Conservation (phyloP, 2,113 vertebrate species). For the Trachemys scripta region DNA sequence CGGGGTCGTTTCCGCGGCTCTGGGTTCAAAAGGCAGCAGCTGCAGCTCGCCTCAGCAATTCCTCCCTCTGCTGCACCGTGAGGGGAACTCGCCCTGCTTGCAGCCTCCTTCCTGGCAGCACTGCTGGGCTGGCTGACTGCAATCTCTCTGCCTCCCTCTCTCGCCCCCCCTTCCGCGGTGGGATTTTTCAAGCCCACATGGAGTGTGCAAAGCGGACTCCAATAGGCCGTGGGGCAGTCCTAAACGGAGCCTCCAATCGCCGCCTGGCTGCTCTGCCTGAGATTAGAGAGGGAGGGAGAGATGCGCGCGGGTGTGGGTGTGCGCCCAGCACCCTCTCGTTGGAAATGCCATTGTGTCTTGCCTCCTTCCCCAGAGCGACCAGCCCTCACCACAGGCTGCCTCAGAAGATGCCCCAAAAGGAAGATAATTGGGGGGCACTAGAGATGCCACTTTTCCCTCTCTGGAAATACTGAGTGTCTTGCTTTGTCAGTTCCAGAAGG, state of each 20-base stretch:
- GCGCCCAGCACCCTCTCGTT: not conserved
- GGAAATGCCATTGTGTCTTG: not conserved
- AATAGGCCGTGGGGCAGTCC: slow-evolving; percentile 1
- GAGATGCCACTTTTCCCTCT: not conserved
- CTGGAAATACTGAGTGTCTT: not conserved
- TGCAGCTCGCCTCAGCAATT: not conserved
- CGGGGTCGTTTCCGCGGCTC: not conserved
- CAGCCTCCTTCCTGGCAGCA: not conserved
- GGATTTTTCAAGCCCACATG: slow-evolving; percentile 41
- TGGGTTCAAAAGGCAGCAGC: not conserved
- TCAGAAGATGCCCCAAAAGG: not conserved
- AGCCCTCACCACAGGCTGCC: not conserved
- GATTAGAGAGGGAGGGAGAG: not conserved
- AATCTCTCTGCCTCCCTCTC: not conserved
- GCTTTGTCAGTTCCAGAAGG: not conserved
- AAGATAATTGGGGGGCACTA: not conserved
- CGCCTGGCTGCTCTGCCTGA: not conserved
- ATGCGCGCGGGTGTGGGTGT: not conserved
- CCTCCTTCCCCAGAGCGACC: not conserved
- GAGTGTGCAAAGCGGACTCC: slow-evolving; percentile 19
- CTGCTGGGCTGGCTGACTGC: not conserved
- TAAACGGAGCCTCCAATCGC: slow-evolving; percentile 6
- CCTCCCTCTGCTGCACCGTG: not conserved
- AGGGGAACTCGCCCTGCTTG: not conserved
- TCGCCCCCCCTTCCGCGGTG: not conserved